Conservation (phyloP, 2,888 invertebrate species). For the Polymixis lichenea region DNA sequence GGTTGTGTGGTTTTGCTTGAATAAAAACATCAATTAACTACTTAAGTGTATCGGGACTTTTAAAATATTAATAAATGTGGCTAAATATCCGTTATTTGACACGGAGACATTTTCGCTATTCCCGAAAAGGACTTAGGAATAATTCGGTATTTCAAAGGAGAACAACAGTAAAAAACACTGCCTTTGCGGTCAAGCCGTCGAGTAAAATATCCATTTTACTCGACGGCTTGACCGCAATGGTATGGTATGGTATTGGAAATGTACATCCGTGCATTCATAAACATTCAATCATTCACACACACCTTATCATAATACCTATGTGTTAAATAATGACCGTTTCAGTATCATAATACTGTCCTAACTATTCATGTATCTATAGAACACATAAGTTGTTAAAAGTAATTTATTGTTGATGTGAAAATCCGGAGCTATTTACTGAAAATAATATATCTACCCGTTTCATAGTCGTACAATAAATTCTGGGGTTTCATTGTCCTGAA, state of each 20-base stretch:
- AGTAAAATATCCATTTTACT: too few relatives aligned
- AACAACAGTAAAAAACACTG: too few relatives aligned
- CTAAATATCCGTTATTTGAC: not conserved
- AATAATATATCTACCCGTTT: slow-evolving; percentile 30
- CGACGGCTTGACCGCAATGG: too few relatives aligned
- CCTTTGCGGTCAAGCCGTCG: too few relatives aligned
- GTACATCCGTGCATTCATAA: not conserved
- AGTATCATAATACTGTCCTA: too few relatives aligned
- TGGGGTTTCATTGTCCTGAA: slow-evolving; percentile 26
- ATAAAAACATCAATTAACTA: not conserved
- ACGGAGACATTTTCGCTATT: not conserved
- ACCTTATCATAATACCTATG: not conserved
- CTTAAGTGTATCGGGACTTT: not conserved
- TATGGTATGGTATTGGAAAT: too few relatives aligned
- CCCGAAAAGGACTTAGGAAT: too few relatives aligned
- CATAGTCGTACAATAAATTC: slow-evolving; percentile 21
- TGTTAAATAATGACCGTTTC: not conserved
- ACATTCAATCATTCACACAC: not conserved
- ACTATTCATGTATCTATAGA: not conserved
- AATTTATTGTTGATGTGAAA: slow-evolving; percentile 15
- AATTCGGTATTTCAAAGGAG: too few relatives aligned
- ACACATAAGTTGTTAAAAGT: slow-evolving; percentile 7
- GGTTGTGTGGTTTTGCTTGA: slow-evolving; percentile 13
- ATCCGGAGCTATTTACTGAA: slow-evolving; percentile 30
- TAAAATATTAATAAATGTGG: not conserved